These are phyloP conservation scores for Neocrepidodera transversa DNA, from an alignment of 2,888 invertebrate genomes.

Conservation along the genomic window DNA sequence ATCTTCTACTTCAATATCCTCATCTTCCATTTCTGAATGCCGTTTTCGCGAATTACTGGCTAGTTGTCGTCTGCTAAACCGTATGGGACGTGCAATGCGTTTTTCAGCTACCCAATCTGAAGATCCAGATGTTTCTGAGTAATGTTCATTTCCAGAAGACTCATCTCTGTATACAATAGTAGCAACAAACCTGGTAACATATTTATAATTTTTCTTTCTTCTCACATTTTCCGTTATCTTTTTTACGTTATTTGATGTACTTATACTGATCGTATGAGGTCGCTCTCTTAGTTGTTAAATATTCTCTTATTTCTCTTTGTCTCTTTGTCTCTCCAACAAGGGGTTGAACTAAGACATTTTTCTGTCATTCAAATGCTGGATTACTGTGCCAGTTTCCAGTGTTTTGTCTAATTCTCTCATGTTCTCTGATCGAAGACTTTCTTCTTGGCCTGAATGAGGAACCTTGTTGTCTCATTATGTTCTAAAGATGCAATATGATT, in stretches of 20 bases:
- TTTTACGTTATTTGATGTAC: conserved; percentile 44
- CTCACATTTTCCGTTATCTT: conserved; percentile 60
- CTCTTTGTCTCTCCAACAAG: conserved; percentile 54
- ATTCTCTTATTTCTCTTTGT: conserved; percentile 50
- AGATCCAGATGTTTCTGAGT: conserved; percentile 75
- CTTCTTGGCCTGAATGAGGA: conserved; percentile 35
- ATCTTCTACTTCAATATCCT: conserved; percentile 38
- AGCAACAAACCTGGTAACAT: conserved; percentile 34
- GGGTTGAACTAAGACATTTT: conserved; percentile 68
- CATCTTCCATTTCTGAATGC: conserved; percentile 29
- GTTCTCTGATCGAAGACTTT: conserved; percentile 60
- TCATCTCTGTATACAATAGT: conserved; percentile 36
- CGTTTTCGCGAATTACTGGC: neutral
- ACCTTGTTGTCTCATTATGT: conserved; percentile 33
- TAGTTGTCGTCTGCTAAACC: conserved; percentile 68
- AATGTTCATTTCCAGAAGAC: conserved; percentile 43
- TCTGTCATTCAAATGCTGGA: conserved; percentile 68
- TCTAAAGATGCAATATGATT: conserved; percentile 60
- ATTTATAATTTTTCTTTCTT: conserved; percentile 33
- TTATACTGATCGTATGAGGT: conserved; percentile 67
- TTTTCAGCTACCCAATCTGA: conserved; percentile 93
- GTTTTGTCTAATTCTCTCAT: conserved; percentile 70
- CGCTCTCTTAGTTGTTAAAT: conserved; percentile 75
- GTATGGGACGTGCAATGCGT: conserved; percentile 82
- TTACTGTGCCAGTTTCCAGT: conserved; percentile 74